These are phyloP conservation scores for Lissonota sp. DNA, from an alignment of 2,888 invertebrate genomes.

Conservation along the genomic window DNA sequence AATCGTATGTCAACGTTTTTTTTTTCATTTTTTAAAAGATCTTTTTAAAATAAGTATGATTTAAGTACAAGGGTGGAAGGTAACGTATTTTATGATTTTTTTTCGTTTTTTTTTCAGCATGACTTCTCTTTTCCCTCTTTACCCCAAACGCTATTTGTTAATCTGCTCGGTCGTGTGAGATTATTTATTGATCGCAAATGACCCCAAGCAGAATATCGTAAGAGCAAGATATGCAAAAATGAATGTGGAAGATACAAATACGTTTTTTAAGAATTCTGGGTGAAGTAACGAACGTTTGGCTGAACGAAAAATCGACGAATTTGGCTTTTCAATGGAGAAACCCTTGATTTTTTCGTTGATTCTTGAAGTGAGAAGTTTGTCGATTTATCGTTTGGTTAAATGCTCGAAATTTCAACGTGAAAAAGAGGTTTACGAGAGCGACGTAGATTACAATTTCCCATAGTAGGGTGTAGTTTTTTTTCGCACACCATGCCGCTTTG, in stretches of 20 bases:
- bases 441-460: not conserved
- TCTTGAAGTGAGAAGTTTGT: too few relatives aligned
- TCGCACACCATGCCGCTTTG: slow-evolving; percentile 19
- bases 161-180: not conserved
- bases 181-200: too few relatives aligned
- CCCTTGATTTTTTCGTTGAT: too few relatives aligned
- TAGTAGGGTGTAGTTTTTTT: not conserved
- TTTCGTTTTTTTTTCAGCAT: slow-evolving; percentile 73
- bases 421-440: not conserved
- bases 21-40: slow-evolving; percentile 37
- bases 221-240: too few relatives aligned
- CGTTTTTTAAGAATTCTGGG: too few relatives aligned
- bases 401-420: not conserved
- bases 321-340: too few relatives aligned
- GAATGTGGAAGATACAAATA: too few relatives aligned
- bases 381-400: too few relatives aligned
- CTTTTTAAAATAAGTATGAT: slow-evolving; percentile 68
- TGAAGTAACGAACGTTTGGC: too few relatives aligned
- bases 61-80: slow-evolving; percentile 74
- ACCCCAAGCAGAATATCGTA: too few relatives aligned
- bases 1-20: slow-evolving; percentile 57
- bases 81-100: slow-evolving; percentile 75
- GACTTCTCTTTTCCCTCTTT: slow-evolving; percentile 50
- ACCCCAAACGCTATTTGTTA: slow-evolving; percentile 14
- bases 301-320: too few relatives aligned